Evolutionary conservation across 2,888 invertebrate species (phyloP).

Genomic region (Chirona hameri): DNA sequence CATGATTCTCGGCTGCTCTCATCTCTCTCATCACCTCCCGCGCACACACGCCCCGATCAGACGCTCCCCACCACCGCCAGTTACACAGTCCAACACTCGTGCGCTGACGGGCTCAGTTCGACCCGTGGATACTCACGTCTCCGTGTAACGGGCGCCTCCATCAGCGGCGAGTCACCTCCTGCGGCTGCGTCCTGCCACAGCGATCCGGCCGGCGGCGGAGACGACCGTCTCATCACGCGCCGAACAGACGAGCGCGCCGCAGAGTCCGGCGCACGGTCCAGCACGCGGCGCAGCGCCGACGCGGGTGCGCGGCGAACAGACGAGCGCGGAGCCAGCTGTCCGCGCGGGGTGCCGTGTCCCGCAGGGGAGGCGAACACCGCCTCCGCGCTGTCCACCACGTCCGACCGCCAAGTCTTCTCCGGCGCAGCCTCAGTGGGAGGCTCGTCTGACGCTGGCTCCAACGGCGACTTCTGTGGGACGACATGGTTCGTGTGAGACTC

Average conservation of each 20-base stretch:
- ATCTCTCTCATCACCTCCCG: no score
- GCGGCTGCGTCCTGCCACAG: background rate
- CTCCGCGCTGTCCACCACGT: background rate
- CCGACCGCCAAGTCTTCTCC: background rate
- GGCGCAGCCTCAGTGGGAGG: background rate
- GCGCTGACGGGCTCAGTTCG: background rate
- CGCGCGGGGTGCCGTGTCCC: background rate
- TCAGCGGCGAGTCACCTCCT: background rate
- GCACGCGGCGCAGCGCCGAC: conserved; percentile 1
- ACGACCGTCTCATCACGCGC: background rate
- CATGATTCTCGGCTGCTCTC: background rate
- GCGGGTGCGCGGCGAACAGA: background rate
- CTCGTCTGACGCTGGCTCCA: background rate
- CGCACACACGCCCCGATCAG: no score
- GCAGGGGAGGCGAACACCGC: background rate
- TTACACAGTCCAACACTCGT: background rate
- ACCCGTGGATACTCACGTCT: background rate
- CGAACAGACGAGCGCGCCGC: background rate
- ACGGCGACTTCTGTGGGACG: background rate
- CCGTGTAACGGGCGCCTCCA: background rate
- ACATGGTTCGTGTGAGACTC: no score
- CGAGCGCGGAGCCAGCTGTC: background rate
- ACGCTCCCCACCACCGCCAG: background rate
- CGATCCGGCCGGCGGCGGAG: background rate
- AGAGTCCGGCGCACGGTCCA: background rate